These are phyloP conservation scores for Macrotis lagotis DNA, from an alignment of 2,113 vertebrate genomes.

Conservation along the genomic window DNA sequence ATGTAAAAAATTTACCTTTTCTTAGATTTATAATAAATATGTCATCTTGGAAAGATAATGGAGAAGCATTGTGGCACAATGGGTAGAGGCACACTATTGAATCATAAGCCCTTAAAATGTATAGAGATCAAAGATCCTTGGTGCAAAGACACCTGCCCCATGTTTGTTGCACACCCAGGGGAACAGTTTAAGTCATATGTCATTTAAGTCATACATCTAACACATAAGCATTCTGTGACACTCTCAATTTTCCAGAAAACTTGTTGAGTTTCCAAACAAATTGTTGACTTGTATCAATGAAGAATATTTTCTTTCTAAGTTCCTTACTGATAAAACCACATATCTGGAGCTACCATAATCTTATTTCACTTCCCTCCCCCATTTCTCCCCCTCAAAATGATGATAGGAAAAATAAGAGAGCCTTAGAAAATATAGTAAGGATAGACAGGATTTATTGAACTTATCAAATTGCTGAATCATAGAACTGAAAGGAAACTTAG, in stretches of 20 bases:
- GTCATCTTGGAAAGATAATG: not conserved
- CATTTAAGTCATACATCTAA: not conserved
- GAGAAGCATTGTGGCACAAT: not conserved
- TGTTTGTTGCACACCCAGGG: not conserved
- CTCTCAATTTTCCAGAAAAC: not conserved
- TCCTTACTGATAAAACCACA: not conserved
- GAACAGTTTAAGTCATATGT: not conserved
- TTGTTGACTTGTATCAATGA: not conserved
- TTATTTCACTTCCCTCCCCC: not conserved
- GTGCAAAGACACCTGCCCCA: not conserved
- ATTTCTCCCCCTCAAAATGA: not conserved
- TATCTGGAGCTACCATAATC: not conserved
- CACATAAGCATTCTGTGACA: not conserved
- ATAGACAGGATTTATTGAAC: not conserved
- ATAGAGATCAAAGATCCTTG: not conserved
- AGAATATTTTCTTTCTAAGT: not conserved
- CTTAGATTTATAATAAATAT: not conserved
- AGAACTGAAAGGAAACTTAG: not conserved
- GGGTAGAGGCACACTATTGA: not conserved
- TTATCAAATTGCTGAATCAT: not conserved
- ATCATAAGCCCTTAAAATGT: not conserved
- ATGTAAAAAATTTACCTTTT: not conserved
- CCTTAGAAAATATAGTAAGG: not conserved
- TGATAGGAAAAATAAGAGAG: not conserved
- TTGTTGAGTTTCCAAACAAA: not conserved